Base-by-base conservation (phyloP, 2,888 invertebrate genomes). In the Corbicula japonica region DNA sequence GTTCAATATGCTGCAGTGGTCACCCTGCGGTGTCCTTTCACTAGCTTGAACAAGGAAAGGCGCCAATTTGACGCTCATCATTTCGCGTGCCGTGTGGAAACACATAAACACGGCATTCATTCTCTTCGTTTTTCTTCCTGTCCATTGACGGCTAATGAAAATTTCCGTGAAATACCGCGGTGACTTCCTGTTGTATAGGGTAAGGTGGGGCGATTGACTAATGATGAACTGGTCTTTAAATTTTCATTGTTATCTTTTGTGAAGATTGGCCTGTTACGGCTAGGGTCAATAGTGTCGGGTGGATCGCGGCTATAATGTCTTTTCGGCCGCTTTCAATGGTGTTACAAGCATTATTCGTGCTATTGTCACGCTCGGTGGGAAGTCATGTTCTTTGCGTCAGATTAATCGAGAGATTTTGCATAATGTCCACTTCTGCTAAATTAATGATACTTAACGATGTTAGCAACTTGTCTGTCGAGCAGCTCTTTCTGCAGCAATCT, bases 91-190 rank as follows among this genome's bases (percentile, higher is more conserved):
- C 79, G 76, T 52, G 41, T 56, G 44, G 63, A 60, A 70, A 41
- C 73, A 74, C 70, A 74, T 70, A 38, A 76, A 73, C 71, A 58
- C 70, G 61, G 26, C 46, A 54, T 63, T 61, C 66, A 58, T 65
- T 50, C 41, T 70, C 76, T 69, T 44, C 26, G 21, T 21, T 68
- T 65, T 72, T 71, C 61, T 66, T 75, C 71, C 71, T 70, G 68
- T 60, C 68, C 34, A 66, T 72, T 77, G 71, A 68, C 38, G 48
- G 54, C 58, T 83, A 80, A 80, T 80, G 80, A 80, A 83, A 65
- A 30, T 68, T 77, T 60, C 72, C 75, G 83, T 80, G 77, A 83
- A 80, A 68, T 75, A 80, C 83, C 80, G 75, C 77, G 63, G 77
- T 26, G 72, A 77, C 77, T 83, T 77, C 80, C 80, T 83, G 73